Percentiles rank a stretch among this genome's conserved stretches.
phyloP scores from a whole-genome alignment of 1,140 invertebrate species.

The Pseudomyrmex gracilis region DNA sequence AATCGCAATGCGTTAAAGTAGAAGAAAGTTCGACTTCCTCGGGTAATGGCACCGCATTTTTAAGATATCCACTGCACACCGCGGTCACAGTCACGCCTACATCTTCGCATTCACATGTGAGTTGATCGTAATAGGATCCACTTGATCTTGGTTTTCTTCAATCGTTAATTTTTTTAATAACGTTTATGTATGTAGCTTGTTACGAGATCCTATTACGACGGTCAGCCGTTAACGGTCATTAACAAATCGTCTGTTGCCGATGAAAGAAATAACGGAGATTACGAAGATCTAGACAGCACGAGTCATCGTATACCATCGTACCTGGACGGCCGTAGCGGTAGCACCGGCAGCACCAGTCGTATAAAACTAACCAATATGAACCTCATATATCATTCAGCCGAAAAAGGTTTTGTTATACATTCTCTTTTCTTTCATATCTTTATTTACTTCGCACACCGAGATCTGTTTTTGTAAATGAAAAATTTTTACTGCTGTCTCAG shows the following conservation, averaged over 20 bases:
- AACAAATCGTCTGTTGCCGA: slow-evolving; percentile 75
- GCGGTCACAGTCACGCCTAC: slow-evolving; percentile 49
- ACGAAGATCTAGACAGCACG: slow-evolving; percentile 77
- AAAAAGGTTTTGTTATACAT: slow-evolving; percentile 74
- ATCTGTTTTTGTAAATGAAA: neutral
- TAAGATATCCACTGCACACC: slow-evolving; percentile 77
- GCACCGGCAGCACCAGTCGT: slow-evolving; percentile 37
- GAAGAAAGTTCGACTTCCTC: slow-evolving; percentile 76
- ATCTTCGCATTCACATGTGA: slow-evolving; percentile 77
- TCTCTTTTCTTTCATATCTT: neutral
- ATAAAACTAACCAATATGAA: slow-evolving; percentile 79
- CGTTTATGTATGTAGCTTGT: slow-evolving; percentile 80
- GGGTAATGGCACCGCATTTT: slow-evolving; percentile 77
- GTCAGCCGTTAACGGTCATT: slow-evolving; percentile 79
- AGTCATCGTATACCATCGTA: slow-evolving; percentile 77
- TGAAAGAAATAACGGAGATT: slow-evolving; percentile 80
- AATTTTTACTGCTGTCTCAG: slow-evolving; percentile 47
- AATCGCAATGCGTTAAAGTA: slow-evolving; percentile 60
- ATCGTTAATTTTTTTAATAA: neutral
- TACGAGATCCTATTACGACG: slow-evolving; percentile 85
- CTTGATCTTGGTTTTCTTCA: neutral
- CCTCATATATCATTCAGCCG: slow-evolving; percentile 81
- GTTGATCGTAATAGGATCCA: too few species aligned
- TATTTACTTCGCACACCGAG: neutral
- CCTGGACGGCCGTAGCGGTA: slow-evolving; percentile 70